phyloP scores from a whole-genome alignment of 1,140 invertebrate genomes.

The Acyrthosiphon pisum region DNA sequence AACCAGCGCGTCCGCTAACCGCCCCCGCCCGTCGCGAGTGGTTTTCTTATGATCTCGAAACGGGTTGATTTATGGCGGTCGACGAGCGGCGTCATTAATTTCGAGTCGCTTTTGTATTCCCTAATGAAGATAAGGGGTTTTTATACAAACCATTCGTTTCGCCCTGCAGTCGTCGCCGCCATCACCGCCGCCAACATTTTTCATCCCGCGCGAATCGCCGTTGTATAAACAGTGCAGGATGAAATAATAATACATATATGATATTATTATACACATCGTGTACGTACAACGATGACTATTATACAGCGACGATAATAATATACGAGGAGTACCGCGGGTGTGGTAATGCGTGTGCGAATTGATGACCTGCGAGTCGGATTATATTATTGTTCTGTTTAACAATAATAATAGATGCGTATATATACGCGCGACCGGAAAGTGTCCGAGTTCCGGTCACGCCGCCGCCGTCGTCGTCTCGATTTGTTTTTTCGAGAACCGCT shows the following conservation, averaged over 20 bases:
- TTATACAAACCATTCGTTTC: conserved; percentile 43
- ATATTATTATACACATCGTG: not conserved
- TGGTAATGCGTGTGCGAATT: not conserved
- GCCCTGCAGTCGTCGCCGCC: not conserved
- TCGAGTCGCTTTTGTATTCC: conserved; percentile 47
- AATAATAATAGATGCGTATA: not conserved
- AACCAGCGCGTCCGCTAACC: not conserved
- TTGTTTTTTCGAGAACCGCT: not conserved
- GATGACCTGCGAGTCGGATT: not conserved
- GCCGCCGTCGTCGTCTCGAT: not conserved
- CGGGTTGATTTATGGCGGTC: conserved; percentile 55
- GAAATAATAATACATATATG: not conserved
- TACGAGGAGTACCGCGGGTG: not conserved
- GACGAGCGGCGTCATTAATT: conserved; percentile 47
- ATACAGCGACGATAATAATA: not conserved
- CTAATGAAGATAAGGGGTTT: conserved; percentile 57
- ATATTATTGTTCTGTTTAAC: not conserved
- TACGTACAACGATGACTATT: not conserved
- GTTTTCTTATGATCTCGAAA: conserved; percentile 42
- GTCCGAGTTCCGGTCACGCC: not conserved
- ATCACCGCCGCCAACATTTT: conserved; percentile 13
- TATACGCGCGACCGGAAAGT: not conserved
- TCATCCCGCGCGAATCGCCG: not conserved
- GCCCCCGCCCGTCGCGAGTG: not conserved
- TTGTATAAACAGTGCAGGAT: too few relatives aligned